Evolutionary conservation across 1,140 invertebrate species (phyloP).

Genomic region (Drosophila arizonae): DNA sequence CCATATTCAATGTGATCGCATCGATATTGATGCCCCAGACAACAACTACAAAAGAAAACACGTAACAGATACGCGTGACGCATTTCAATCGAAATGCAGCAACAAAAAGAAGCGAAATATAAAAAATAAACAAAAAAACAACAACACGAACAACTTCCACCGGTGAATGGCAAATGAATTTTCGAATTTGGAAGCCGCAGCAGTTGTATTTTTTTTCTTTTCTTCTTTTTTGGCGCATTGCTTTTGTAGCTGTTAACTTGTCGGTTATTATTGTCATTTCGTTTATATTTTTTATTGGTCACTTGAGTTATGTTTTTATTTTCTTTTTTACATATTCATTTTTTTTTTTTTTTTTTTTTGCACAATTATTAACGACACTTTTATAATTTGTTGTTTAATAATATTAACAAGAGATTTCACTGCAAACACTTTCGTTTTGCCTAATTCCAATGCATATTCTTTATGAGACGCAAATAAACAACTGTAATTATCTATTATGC

Average conservation of each 20-base stretch:
- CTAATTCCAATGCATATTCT: slow-evolving; percentile 7
- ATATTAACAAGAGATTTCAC: slow-evolving; percentile 39
- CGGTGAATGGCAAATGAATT: slow-evolving; percentile 48
- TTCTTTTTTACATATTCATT: slow-evolving; percentile 15
- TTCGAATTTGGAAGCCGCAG: slow-evolving; percentile 4
- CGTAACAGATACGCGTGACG: slow-evolving; percentile 73
- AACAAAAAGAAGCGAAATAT: slow-evolving; percentile 19
- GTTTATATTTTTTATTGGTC: slow-evolving; percentile 35
- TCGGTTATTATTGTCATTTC: slow-evolving; percentile 40
- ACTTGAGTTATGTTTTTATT: slow-evolving; percentile 45
- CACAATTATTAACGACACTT: slow-evolving; percentile 51
- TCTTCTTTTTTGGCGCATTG: slow-evolving; percentile 21
- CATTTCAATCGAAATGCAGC: slow-evolving; percentile 64
- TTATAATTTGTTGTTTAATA: slow-evolving; percentile 60
- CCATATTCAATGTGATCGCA: slow-evolving; percentile 55
- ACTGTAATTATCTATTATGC: slow-evolving; percentile 29
- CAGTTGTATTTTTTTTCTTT: slow-evolving; percentile 7
- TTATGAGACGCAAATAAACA: background rate
- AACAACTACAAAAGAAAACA: slow-evolving; percentile 37
- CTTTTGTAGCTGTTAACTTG: slow-evolving; percentile 25
- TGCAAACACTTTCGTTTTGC: slow-evolving; percentile 61
- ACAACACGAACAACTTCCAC: slow-evolving; percentile 25
- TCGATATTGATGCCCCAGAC: slow-evolving; percentile 36
- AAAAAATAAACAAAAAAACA: background rate
- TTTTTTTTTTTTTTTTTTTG: slow-evolving; percentile 1